Base-by-base conservation (phyloP, 2,113 vertebrate species). In the Vulpes ferrilata region DNA sequence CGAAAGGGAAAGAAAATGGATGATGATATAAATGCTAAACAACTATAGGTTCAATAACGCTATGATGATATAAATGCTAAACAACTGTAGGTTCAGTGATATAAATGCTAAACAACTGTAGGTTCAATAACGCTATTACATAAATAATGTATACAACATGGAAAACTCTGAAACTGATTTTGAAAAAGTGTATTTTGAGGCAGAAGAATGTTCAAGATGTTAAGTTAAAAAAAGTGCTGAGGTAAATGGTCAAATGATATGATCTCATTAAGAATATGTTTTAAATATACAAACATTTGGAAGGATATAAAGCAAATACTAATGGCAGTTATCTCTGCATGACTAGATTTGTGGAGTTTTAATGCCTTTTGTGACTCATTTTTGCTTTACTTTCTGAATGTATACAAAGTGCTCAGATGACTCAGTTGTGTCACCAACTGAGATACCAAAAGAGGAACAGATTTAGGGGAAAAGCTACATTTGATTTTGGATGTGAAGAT, bases 71-170 rank as follows among this genome's bases (percentile, higher is more conserved):
- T 43, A 92, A 89, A 93, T 7, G 43, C 43, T 43, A 43, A 43
- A 43, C 43, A 43, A 43, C 43, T 43, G 43, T 43, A 43, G 43
- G 43, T 43, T 43, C 43, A 43, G 6, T 62, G 15, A 87, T 57
- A 92, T 43, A 92, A 89, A 93, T 30, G 17, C 23, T 88, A 23
- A 65, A 71, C 32, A n/a, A n/a, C 3, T 23, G 27, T 55, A 53
- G n/a, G 11, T 81, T 93, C 96, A 67, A 74, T 93, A 78, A 82
- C n/a, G 73, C 76, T 73, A 87, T 55, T 95, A 43, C 43, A 43
- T 43, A 43, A 43, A 43, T 43, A 43, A 43, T 43, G 43, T 25
- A 10, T 59, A 10, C 57, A 83, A 17, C 1, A 35, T 7, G 23
- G 88, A 53, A 22, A 25, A 51, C 7, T 59, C 74, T 4, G 59